These are phyloP conservation scores for Genyomyrus donnyi DNA, from an alignment of 2,113 vertebrate species.

Conservation along the genomic window DNA sequence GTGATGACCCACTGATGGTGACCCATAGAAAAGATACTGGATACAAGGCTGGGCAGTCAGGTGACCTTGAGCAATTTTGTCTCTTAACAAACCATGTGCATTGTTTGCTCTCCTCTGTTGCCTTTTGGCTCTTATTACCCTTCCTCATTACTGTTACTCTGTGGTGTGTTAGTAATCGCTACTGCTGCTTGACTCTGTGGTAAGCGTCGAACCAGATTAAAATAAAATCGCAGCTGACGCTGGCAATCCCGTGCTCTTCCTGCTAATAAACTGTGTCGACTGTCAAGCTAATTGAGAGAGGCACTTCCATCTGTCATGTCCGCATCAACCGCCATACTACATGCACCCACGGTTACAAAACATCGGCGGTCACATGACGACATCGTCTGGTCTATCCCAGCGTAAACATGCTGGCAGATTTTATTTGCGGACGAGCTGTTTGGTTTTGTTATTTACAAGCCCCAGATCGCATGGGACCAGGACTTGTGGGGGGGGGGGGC, in stretches of 20 bases:
- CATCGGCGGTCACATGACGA: not conserved
- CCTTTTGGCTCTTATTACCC: not conserved
- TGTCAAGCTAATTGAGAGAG: not conserved
- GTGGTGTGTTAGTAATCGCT: not conserved
- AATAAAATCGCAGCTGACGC: not conserved
- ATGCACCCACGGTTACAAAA: not conserved
- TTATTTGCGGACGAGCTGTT: not conserved
- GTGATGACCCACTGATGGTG: not conserved
- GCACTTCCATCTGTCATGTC: not conserved
- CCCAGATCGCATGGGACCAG: not conserved
- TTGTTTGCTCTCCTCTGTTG: not conserved
- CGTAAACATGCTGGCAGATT: not conserved
- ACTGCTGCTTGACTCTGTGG: not conserved
- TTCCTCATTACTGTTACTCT: not conserved
- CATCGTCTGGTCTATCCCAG: not conserved
- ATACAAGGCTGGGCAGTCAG: not conserved
- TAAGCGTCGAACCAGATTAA: not conserved
- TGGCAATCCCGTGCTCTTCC: not conserved
- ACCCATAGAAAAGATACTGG: not conserved
- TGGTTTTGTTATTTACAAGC: not conserved
- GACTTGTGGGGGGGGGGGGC: not conserved
- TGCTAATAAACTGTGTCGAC: not conserved
- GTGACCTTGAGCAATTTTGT: not conserved
- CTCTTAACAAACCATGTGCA: not conserved
- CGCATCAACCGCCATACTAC: not conserved